Percentiles rank a stretch among this genome's conserved stretches.
These are phyloP conservation scores for Hoplias malabaricus DNA, from an alignment of 2,113 vertebrate genomes.

Conservation along the genomic window DNA sequence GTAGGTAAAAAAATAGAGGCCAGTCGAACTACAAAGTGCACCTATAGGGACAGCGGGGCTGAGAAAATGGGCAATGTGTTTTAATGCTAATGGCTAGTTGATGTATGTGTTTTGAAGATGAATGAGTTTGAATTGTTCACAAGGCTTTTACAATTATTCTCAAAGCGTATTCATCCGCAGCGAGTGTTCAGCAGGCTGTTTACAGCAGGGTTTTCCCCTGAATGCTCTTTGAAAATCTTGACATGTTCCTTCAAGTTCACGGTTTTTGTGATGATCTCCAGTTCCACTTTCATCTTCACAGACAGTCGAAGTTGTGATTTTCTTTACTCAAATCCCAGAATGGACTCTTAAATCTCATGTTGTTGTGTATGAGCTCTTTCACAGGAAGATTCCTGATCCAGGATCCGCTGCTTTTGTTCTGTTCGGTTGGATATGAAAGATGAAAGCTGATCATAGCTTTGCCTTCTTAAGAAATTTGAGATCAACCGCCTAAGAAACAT, in stretches of 20 bases:
- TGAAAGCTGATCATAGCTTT: not conserved
- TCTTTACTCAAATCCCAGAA: not conserved
- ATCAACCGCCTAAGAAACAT: not conserved
- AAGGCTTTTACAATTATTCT: too few relatives aligned
- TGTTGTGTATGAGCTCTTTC: not conserved
- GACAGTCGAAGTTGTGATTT: not conserved
- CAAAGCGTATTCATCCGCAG: too few relatives aligned
- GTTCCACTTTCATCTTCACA: not conserved
- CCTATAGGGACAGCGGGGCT: too few relatives aligned
- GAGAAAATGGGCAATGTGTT: too few relatives aligned
- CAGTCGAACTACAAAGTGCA: too few relatives aligned
- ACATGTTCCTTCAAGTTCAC: not conserved
- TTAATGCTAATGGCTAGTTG: too few relatives aligned
- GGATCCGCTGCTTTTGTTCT: not conserved
- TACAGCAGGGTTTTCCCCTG: not conserved
- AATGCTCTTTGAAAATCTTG: not conserved
- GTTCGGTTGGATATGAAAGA: not conserved
- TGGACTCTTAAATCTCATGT: not conserved
- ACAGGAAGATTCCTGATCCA: not conserved
- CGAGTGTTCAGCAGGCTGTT: not conserved
- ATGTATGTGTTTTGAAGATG: too few relatives aligned
- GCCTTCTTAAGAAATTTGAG: not conserved
- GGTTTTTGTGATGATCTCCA: not conserved
- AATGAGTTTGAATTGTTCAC: too few relatives aligned
- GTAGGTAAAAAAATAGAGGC: too few relatives aligned